These are phyloP conservation scores for Platyscapa corneri DNA, from an alignment of 1,140 invertebrate genomes.

Conservation along the genomic window DNA sequence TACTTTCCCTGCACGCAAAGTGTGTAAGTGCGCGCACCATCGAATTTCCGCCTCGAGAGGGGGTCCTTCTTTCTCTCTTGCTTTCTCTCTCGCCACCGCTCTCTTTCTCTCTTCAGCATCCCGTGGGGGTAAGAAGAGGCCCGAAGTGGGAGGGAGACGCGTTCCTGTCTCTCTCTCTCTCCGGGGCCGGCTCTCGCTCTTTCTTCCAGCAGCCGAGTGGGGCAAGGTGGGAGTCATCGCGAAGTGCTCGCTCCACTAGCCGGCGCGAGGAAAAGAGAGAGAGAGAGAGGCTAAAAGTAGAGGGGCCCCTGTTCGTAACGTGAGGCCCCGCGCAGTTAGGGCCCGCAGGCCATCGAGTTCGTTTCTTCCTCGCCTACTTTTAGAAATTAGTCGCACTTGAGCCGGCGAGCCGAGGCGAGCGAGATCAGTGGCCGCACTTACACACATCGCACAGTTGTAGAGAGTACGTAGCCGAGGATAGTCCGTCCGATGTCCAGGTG, in stretches of 20 bases:
- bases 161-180: slow-evolving; percentile 28
- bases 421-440: not conserved
- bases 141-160: not conserved
- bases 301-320: slow-evolving; percentile 59
- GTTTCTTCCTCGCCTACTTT: slow-evolving; percentile 68
- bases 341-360: slow-evolving; percentile 70
- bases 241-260: not conserved
- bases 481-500: slow-evolving; percentile 7
- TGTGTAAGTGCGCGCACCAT: not conserved
- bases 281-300: slow-evolving; percentile 31
- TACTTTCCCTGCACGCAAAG: slow-evolving; percentile 17
- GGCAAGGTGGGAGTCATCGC: slow-evolving; percentile 10
- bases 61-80: not conserved
- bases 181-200: not conserved
- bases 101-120: not conserved
- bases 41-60: not conserved
- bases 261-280: slow-evolving; percentile 8
- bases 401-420: slow-evolving; percentile 56
- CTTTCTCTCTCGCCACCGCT: not conserved
- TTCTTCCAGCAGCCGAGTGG: not conserved
- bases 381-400: slow-evolving; percentile 67
- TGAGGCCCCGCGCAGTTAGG: slow-evolving; percentile 71
- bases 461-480: not conserved
- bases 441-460: not conserved
- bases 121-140: slow-evolving; percentile 7